Conservation (phyloP, 2,113 vertebrate genomes). For the Heterotis niloticus region DNA sequence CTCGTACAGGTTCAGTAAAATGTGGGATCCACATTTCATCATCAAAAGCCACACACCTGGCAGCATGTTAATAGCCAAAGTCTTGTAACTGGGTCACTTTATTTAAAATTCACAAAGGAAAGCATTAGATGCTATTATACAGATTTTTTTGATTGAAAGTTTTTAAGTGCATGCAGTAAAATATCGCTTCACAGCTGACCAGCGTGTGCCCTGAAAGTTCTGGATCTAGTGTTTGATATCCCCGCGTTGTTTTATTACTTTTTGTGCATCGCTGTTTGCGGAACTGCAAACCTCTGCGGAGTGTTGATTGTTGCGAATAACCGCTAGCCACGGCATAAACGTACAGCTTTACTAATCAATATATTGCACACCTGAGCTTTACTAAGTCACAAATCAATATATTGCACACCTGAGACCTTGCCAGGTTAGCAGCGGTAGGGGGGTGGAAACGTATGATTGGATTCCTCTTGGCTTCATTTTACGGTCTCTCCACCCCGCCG, state of each 20-base stretch:
- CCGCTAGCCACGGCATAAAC: constrained; percentile 8
- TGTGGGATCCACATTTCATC: neutral
- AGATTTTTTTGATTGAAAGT: neutral
- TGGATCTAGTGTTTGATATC: neutral
- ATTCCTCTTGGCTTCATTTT: constrained; percentile 21
- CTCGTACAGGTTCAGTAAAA: neutral
- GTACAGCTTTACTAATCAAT: constrained; percentile 28
- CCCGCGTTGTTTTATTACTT: neutral
- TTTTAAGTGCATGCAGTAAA: neutral
- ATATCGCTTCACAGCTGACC: neutral
- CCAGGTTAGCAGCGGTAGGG: constrained; percentile 8
- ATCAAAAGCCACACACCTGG: neutral
- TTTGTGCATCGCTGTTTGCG: neutral
- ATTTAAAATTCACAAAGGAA: neutral
- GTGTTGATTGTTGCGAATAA: constrained; percentile 5
- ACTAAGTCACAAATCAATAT: constrained; percentile 26
- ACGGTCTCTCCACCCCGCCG: neutral
- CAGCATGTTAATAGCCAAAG: no score
- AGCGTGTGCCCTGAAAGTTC: neutral
- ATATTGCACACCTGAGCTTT: constrained; percentile 32
- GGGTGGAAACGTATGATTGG: constrained; percentile 18
- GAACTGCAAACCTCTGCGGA: neutral
- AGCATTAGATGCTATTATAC: neutral
- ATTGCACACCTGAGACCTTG: constrained; percentile 32
- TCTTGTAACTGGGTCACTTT: neutral